Evolutionary conservation across 2,888 invertebrate species (phyloP), one percentile per base, ranked within the genome.

Genomic region (Spodoptera exigua): DNA sequence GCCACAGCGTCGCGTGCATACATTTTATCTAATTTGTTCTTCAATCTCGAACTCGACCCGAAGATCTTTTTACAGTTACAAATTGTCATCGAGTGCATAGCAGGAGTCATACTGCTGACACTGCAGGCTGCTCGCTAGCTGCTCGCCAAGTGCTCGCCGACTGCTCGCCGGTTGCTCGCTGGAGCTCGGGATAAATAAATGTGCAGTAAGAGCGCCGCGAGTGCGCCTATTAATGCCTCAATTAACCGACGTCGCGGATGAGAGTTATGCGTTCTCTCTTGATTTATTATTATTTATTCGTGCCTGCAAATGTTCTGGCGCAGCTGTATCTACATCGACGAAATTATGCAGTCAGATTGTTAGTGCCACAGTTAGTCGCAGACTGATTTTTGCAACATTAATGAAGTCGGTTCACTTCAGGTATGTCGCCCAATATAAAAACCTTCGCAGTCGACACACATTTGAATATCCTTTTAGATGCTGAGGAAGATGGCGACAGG

Each of bases 161-260:
- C 27, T 3, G 27, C 7, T 1, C 7, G 27, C 27, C 5, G 27
- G 27, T 11, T 27, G 32, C 13, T 32, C 27, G 34, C 68, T 39
- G 60, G 13, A 3, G 5, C 7, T n/a, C 3, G 1, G 3, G 27
- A 18, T 11, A 39, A n/a, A 34, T 35, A n/a, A 13, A 14, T 27
- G 34, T 18, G 45, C 27, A 36, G 41, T 45, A 70, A 18, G 55
- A 37, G 45, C 40, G 4, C 71, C 78, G 73, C 75, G 81, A 70
- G 71, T 72, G 67, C 45, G 35, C 58, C 83, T 76, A 84, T 84
- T 84, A 84, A 80, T 81, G 74, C 68, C 82, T 79, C 83, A 78
- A 81, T 84, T 81, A 81, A 75, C 76, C 70, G 69, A 72, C 65
- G 76, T 70, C 73, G 70, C 59, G 34, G 41, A 49, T 40, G 32